Base-by-base conservation (phyloP, 2,797 vertebrate genomes). In the Parauchenoglanis ngamensis region DNA sequence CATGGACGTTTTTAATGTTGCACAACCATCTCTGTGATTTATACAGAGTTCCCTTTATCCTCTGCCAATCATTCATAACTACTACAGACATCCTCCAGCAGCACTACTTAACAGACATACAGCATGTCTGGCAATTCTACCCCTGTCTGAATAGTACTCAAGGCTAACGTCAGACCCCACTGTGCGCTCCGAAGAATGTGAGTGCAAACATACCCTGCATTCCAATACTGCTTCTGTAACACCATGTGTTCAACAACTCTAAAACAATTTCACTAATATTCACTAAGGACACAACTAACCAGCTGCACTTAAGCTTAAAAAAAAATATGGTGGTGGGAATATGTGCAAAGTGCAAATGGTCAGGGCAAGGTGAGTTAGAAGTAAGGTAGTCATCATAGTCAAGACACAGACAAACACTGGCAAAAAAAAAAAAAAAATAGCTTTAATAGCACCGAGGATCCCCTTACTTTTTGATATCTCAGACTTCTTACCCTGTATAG, bases 171-270 rank as follows among this genome's bases (percentile, higher is more conserved):
- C 21, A 67, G 57, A 57, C 73, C 73, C 84, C 73, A 54, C 46
- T 77, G 59, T 21, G 59, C 59, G 44, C 73, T 54, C 73, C 23
- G 23, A 28, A 57, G 73, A 65, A 85, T 40, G 73, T 54, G 63
- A 52, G 5, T 1, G 7, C 54, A 72, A 73, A 59, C 59, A 84
- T 44, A 49, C 59, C 61, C n/a, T 54, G 46, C 73, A 85, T 78
- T 84, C 61, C 61, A 23, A 1, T 40, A n/a, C 44, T 67, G 46
- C 65, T 78, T 85, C 52, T 67, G 59, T 59, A 72, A 35, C 73
- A 78, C 84, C 84, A 85, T 78, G 59, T 78, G 84, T 78, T 85
- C 17, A 13, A 7, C 12, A 19, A 82, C 25, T 54, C 81, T 68
- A 10, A 59, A 63, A 3, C 12, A 77, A 31, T 19, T 31, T 21